Evolutionary conservation across 2,113 vertebrate genomes (phyloP).

Genomic region (Amphiprion percula): DNA sequence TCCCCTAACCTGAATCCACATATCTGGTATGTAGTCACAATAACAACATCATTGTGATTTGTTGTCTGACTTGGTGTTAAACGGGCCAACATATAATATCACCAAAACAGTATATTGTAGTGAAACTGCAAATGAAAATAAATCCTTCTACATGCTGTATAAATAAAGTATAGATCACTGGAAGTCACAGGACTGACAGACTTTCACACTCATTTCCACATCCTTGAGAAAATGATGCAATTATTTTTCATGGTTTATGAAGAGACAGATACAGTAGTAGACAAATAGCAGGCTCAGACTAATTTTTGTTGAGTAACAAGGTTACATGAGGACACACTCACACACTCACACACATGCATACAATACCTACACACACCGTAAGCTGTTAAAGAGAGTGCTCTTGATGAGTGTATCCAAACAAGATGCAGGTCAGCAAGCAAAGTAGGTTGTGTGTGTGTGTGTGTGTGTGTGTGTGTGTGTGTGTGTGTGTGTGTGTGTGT

Average conservation of each 20-base stretch:
- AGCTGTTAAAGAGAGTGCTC: conserved; percentile 31
- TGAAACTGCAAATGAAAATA: neutral
- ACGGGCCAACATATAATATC: neutral
- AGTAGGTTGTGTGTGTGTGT: neutral
- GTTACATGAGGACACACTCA: conserved; percentile 1
- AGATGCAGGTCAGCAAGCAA: conserved; percentile 23
- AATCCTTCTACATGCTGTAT: neutral
- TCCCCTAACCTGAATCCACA: neutral
- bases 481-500: no score
- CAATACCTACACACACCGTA: neutral
- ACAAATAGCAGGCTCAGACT: neutral
- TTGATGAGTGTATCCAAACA: conserved; percentile 36
- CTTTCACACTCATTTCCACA: neutral
- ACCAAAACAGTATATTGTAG: neutral
- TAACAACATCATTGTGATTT: neutral
- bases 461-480: no score
- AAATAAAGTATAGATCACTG: neutral
- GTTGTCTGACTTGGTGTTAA: conserved; percentile 1
- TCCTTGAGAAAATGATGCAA: neutral
- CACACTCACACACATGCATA: neutral
- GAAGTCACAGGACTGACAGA: neutral
- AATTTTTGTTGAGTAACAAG: conserved; percentile 17
- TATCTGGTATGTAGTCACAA: neutral
- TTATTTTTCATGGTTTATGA: neutral
- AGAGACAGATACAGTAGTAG: neutral